Base-by-base conservation (phyloP, 1,140 invertebrate genomes). In the Asobara japonica region DNA sequence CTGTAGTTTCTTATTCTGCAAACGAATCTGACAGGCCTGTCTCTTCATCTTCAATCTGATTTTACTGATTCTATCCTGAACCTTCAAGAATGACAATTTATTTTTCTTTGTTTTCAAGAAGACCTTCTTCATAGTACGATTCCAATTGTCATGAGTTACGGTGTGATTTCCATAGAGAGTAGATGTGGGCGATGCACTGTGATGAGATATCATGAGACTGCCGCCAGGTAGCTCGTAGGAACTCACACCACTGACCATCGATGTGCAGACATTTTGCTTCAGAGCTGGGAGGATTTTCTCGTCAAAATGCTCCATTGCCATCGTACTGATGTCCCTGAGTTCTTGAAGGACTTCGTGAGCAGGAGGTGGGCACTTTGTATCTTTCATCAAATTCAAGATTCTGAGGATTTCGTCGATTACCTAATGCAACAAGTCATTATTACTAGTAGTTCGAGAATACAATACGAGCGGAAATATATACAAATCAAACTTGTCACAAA, bases 301-400 rank as follows among this genome's bases (percentile, higher is more conserved):
- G 82, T 97, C 96, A 87, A 98, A 98, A 86, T 98, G 95, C 81
- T 98, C 96, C 89, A 97, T 98, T 0, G 96, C 96, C 96, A 98
- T 98, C 27, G 95, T 97, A 11, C 95, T 97, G 66, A 97, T 95
- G 80, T 98, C 96, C 1, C 96, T 86, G 1, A 97, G 80, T 82
- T 97, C 96, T 83, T 96, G 94, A 0, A 97, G 86, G 1, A 97
- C 91, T 83, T 97, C 95, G 80, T 96, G 94, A 0, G 94, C 91
- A 16, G 94, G 88, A 0, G 95, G 92, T 2, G 92, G 92, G 6
- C 90, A 91, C 67, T 90, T 89, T 8, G 90, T 90, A 13, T 89
- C 89, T 74, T 92, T 90, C 33, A 97, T 89, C 20, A 93, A 86
- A 51, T 87, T 85, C 22, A 97, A 86, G 0, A 97, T 93, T 72